Evolutionary conservation across 2,113 vertebrate species (phyloP).

Genomic region (Speoplatyrhinus poulsoni): DNA sequence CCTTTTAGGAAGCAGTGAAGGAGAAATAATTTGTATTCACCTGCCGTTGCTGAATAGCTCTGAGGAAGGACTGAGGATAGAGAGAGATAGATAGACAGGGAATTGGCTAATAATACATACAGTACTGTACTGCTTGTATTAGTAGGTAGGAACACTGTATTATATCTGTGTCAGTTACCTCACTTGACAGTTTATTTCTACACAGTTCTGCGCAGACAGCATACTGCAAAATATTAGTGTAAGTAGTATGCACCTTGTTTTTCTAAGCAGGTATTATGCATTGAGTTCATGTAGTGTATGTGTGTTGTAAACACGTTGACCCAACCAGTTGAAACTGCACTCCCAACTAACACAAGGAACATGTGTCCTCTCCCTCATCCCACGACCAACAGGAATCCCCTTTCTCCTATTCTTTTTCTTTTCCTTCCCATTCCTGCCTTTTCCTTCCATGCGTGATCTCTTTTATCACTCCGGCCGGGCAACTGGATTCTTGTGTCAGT

Average conservation of each 20-base stretch:
- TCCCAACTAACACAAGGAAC: slow-evolving; percentile 4
- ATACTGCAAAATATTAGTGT: too few species aligned
- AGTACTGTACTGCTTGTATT: slow-evolving; percentile 60
- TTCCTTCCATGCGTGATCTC: slow-evolving; percentile 34
- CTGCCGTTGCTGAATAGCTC: slow-evolving; percentile 73
- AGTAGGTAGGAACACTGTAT: slow-evolving; percentile 37
- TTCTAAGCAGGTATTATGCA: too few species aligned
- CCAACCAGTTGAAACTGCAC: neutral
- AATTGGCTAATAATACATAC: neutral
- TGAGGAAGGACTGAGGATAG: slow-evolving; percentile 47
- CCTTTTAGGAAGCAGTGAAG: slow-evolving; percentile 70
- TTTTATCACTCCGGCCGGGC: slow-evolving; percentile 52
- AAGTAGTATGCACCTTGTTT: too few species aligned
- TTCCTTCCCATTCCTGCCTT: slow-evolving; percentile 5
- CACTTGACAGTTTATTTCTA: slow-evolving; percentile 23
- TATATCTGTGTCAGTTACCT: slow-evolving; percentile 53
- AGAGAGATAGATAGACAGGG: slow-evolving; percentile 8
- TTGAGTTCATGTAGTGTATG: neutral
- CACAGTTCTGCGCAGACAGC: too few species aligned
- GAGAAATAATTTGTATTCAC: slow-evolving; percentile 81
- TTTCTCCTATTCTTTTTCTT: neutral
- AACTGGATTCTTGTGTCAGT: slow-evolving; percentile 65
- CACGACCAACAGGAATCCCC: slow-evolving; percentile 36
- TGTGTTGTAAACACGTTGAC: neutral
- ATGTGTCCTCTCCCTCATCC: slow-evolving; percentile 13